Evolutionary conservation across 2,888 invertebrate species (phyloP).

Genomic region (Lobophora halterata): DNA sequence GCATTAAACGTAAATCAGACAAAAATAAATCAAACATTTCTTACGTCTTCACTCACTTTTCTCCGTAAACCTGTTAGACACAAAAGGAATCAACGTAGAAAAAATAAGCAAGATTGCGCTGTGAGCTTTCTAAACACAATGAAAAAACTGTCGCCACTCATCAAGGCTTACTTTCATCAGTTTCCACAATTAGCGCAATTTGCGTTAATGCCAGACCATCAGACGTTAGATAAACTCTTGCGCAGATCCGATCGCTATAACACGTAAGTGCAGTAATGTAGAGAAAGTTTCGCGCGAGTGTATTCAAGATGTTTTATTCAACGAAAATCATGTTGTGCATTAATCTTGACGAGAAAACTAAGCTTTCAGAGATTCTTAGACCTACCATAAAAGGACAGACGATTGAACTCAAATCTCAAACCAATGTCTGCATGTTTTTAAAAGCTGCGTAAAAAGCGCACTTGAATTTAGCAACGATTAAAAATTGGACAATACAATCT

Average conservation of each 20-base stretch:
- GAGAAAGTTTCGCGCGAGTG: conserved; percentile 21
- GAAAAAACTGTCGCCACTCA: conserved; percentile 20
- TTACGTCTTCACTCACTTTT: too few species aligned
- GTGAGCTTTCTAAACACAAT: conserved; percentile 21
- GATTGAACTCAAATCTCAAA: too few species aligned
- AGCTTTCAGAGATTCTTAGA: conserved; percentile 14
- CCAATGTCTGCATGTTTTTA: too few species aligned
- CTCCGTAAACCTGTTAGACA: too few species aligned
- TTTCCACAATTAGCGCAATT: conserved; percentile 65
- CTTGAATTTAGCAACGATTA: too few species aligned
- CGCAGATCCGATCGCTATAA: conserved; percentile 44
- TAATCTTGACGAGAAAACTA: conserved; percentile 17
- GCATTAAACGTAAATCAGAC: too few species aligned
- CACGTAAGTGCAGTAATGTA: conserved; percentile 18
- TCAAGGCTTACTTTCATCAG: conserved; percentile 28
- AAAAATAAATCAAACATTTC: too few species aligned
- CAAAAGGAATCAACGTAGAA: conserved; percentile 1
- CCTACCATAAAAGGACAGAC: too few species aligned
- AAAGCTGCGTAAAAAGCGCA: too few species aligned
- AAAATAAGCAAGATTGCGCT: conserved; percentile 1
- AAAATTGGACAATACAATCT: too few species aligned
- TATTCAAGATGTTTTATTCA: conserved; percentile 23
- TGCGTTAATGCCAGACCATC: conserved; percentile 48
- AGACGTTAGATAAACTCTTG: conserved; percentile 48
- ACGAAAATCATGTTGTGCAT: conserved; percentile 22